Percentiles rank a stretch among this genome's conserved stretches.
Evolutionary conservation across 2,797 vertebrate genomes (phyloP).

Genomic region (Lacerta bilineata): DNA sequence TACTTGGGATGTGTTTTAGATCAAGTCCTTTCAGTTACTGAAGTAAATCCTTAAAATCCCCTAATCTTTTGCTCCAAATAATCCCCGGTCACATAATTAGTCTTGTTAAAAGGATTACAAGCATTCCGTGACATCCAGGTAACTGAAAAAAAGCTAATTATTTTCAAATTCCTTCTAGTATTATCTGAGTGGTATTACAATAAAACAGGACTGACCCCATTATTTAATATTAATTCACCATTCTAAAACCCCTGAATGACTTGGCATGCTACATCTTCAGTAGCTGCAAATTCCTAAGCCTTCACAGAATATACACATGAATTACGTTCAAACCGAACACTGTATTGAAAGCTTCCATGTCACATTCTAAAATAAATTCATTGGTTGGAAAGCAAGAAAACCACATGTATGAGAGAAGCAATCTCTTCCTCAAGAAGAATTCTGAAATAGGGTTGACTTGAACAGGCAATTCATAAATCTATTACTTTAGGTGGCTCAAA

Average conservation of each 20-base stretch:
- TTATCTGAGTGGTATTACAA: neutral
- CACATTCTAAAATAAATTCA: neutral
- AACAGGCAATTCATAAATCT: neutral
- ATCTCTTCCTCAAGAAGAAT: neutral
- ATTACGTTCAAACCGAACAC: neutral
- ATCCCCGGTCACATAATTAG: conserved; percentile 5
- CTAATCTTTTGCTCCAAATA: conserved; percentile 28
- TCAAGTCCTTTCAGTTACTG: neutral
- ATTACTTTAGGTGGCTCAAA: neutral
- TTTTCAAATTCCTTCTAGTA: neutral
- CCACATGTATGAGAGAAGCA: neutral
- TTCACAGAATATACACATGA: neutral
- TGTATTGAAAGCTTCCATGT: neutral
- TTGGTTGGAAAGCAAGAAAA: neutral
- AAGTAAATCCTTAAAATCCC: conserved; percentile 5
- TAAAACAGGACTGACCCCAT: neutral
- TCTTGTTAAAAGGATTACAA: conserved; percentile 20
- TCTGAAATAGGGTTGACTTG: neutral
- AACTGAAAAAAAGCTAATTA: conserved; percentile 21
- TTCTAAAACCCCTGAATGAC: neutral
- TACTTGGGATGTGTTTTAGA: conserved; percentile 11
- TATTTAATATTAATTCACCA: conserved; percentile 12
- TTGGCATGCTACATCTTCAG: neutral
- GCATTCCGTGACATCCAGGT: conserved; percentile 5
- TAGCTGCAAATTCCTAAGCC: neutral